Conservation (phyloP, 53 echinoderm and acorn worm species). For the Mesocentrotus franciscanus region DNA sequence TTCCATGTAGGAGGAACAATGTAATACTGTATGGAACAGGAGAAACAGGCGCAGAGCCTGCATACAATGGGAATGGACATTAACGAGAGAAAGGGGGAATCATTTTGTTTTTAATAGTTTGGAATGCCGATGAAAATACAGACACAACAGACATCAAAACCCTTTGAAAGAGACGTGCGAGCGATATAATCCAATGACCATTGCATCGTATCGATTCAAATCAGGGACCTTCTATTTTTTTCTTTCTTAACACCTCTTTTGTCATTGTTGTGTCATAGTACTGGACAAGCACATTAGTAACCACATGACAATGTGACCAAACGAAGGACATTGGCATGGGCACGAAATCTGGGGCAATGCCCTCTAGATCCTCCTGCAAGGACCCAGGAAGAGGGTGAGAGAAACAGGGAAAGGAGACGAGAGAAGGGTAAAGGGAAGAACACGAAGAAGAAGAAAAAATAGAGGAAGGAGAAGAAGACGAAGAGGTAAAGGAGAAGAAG, state of each 20-base stretch:
- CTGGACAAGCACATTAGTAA: constrained; percentile 60
- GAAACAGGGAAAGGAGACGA: background rate
- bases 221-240: constrained; percentile 47
- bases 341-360: constrained; percentile 45
- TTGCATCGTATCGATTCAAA: constrained; percentile 22
- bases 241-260: constrained; percentile 49
- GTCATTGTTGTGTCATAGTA: constrained; percentile 42
- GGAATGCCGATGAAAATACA: constrained; percentile 25
- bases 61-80: constrained; percentile 3
- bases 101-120: constrained; percentile 32
- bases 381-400: background rate
- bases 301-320: constrained; percentile 43
- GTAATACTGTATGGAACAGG: background rate
- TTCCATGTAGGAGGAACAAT: background rate
- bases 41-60: background rate
- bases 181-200: constrained; percentile 20
- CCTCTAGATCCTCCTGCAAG: constrained; percentile 23
- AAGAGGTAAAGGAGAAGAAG: background rate
- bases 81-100: background rate
- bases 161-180: background rate
- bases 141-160: constrained; percentile 23
- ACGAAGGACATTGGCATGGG: constrained; percentile 44
- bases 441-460: background rate
- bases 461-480: background rate
- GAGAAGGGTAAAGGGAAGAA: background rate